Evolutionary conservation across 2,113 vertebrate species (phyloP), one percentile per base, ranked within the genome.

Genomic region (Tenrec ecaudatus): DNA sequence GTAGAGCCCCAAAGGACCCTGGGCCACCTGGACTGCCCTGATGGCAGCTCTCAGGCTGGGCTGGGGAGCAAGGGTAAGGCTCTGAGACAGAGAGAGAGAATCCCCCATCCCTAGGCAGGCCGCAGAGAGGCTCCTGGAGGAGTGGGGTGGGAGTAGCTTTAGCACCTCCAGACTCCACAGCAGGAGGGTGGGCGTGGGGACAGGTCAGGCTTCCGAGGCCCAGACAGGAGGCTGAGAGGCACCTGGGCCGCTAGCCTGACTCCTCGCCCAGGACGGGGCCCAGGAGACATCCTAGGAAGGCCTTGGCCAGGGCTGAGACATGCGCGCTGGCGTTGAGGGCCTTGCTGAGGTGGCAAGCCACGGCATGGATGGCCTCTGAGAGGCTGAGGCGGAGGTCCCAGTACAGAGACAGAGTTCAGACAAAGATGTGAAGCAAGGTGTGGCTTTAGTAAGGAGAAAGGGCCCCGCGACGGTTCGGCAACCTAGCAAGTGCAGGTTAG

Each of bases 341-440:
- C 96, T 99, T 98, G 47, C 98, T 97, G n/a, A 98, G 98, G 96
- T 99, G 99, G 97, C 99, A 99, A 96, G 99, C 99, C 78, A 99
- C 99, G 0, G 99, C 99, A 1, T 99, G 99, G 91, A 99, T 99
- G 97, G 99, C 99, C 97, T 99, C 99, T 40, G 40, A 40, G 40
- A 40, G 40, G 40, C 7, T 40, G 40, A 40, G 40, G 40, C 40
- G 7, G 40, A 7, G 40, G 40, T 40, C 7, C 4, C 40, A 40
- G 40, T 40, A 40, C 7, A 40, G 40, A 40, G 40, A 40, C 40
- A 40, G 40, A 40, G 40, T 40, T 40, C 40, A 40, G 40, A 40
- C 40, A 40, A 40, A 40, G 40, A 40, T 40, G 40, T 40, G 40
- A 40, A 40, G 40, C 40, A 40, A 40, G 40, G 40, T 3, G 40